Conservation (phyloP, 1,140 invertebrate species). For the Octopus bimaculoides region DNA sequence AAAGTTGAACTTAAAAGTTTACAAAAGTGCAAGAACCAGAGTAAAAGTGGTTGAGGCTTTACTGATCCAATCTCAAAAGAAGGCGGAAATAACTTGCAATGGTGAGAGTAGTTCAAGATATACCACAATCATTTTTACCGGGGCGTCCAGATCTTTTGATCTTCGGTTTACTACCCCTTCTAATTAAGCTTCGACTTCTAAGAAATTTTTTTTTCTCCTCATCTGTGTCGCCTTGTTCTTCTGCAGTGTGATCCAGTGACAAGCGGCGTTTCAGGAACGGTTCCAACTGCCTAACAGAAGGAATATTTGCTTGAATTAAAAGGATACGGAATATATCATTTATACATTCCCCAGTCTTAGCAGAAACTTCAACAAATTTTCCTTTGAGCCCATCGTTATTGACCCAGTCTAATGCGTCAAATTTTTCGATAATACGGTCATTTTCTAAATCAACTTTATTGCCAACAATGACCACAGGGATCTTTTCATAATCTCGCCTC, state of each 20-base stretch:
- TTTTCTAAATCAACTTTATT: slow-evolving; percentile 74
- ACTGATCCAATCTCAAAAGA: no score
- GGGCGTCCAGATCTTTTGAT: slow-evolving; percentile 31
- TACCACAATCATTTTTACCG: slow-evolving; percentile 36
- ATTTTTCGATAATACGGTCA: slow-evolving; percentile 44
- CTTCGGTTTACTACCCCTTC: slow-evolving; percentile 46
- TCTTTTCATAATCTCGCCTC: slow-evolving; percentile 73
- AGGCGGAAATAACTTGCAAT: no score
- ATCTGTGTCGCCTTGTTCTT: slow-evolving; percentile 24
- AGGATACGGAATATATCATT: slow-evolving; percentile 44
- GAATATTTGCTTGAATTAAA: slow-evolving; percentile 42
- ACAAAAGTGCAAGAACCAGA: no score
- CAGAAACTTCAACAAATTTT: slow-evolving; percentile 49
- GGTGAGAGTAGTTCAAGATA: slow-evolving; percentile 29
- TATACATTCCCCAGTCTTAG: slow-evolving; percentile 45
- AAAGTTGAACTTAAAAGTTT: no score
- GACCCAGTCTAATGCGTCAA: slow-evolving; percentile 50
- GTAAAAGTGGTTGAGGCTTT: no score
- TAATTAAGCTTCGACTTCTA: slow-evolving; percentile 45
- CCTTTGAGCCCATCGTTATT: slow-evolving; percentile 40
- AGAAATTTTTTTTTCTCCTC: slow-evolving; percentile 41
- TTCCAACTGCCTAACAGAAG: slow-evolving; percentile 25
- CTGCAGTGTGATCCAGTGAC: slow-evolving; percentile 36
- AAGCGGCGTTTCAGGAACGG: slow-evolving; percentile 33
- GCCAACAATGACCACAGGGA: slow-evolving; percentile 82